Evolutionary conservation across 2,888 invertebrate species (phyloP).

Genomic region (Diaperis boleti): DNA sequence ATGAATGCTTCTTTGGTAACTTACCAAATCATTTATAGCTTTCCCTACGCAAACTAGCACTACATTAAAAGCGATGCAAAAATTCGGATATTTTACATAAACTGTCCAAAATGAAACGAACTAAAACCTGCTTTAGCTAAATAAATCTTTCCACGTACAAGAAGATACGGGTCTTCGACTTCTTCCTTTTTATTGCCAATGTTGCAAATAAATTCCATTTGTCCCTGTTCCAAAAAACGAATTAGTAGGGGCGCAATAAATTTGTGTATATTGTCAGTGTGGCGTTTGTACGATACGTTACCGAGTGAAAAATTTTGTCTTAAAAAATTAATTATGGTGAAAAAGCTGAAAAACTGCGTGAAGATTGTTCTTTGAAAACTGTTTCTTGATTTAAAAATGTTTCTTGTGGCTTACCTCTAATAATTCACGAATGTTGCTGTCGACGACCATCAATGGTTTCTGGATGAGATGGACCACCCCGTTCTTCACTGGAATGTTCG

Average conservation of each 20-base stretch:
- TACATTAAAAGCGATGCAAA: conserved; percentile 19
- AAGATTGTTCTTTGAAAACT: too few species aligned
- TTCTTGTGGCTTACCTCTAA: conserved; percentile 74
- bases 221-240: conserved; percentile 51
- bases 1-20: too few species aligned
- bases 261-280: conserved; percentile 28
- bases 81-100: neutral
- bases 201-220: conserved; percentile 60
- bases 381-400: too few species aligned
- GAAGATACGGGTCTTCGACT: conserved; percentile 22
- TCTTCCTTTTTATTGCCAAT: conserved; percentile 54
- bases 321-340: conserved; percentile 8
- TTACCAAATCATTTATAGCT: too few species aligned
- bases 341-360: conserved; percentile 33
- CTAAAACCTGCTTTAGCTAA: conserved; percentile 20
- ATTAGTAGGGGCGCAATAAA: conserved; percentile 4
- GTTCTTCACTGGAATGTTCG: conserved; percentile 92
- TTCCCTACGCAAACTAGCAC: conserved; percentile 4
- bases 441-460: conserved; percentile 91
- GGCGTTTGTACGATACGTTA: conserved; percentile 4
- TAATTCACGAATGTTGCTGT: conserved; percentile 87
- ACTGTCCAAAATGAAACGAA: conserved; percentile 1
- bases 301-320: neutral
- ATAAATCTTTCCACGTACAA: conserved; percentile 30
- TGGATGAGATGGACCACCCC: conserved; percentile 95